phyloP scores from a whole-genome alignment of 2,888 invertebrate genomes.

The Lasioglossum calceatum region DNA sequence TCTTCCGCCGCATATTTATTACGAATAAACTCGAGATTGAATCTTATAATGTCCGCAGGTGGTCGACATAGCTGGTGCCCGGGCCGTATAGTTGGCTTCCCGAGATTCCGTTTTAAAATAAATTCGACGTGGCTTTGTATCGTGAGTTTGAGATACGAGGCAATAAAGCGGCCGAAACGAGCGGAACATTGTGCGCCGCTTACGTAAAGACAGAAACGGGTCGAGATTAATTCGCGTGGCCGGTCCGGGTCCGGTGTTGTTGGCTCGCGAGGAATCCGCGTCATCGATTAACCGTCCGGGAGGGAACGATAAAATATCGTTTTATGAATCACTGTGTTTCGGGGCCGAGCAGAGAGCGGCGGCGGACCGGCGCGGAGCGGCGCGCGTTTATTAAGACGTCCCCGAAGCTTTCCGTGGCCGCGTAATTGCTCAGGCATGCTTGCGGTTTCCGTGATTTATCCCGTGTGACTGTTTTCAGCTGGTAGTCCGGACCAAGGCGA shows the following conservation, averaged over 20 bases:
- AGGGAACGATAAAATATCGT: constrained; percentile 10
- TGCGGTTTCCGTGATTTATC: constrained; percentile 62
- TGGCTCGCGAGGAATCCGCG: neutral
- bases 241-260: neutral
- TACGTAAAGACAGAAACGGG: neutral
- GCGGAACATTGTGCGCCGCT: neutral
- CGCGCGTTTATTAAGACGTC: constrained; percentile 42
- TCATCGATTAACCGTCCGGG: constrained; percentile 25
- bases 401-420: neutral
- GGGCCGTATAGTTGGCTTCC: neutral
- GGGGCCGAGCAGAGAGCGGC: constrained; percentile 16
- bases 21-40: constrained; percentile 33
- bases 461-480: constrained; percentile 56
- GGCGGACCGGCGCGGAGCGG: neutral
- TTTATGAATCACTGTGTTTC: constrained; percentile 43
- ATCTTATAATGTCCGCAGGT: constrained; percentile 19
- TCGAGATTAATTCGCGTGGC: neutral
- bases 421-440: constrained; percentile 48
- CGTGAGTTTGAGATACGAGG: constrained; percentile 8
- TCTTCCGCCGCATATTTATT: no score
- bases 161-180: neutral
- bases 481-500: constrained; percentile 43
- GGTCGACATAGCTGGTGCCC: constrained; percentile 18
- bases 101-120: neutral
- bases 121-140: constrained; percentile 3